Percentiles rank a stretch among this genome's conserved stretches.
These are phyloP conservation scores for Lycia hirtaria DNA, from an alignment of 2,888 invertebrate genomes.

Conservation along the genomic window DNA sequence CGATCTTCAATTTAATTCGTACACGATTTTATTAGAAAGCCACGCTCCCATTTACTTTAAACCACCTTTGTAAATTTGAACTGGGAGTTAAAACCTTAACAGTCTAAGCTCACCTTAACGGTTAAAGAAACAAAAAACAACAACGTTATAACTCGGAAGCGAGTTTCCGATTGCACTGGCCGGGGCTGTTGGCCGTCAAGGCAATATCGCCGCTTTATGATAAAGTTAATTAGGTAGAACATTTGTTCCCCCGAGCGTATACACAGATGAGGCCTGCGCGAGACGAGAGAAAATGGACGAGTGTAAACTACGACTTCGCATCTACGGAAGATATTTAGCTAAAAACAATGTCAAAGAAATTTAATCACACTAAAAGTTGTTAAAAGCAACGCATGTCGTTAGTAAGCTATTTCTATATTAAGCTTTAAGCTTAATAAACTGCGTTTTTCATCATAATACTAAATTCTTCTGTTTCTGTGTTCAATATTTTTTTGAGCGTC, in stretches of 20 bases:
- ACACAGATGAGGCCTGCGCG: slow-evolving; percentile 68
- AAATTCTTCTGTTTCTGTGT: too few relatives aligned
- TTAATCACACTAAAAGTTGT: slow-evolving; percentile 30
- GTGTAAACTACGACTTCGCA: slow-evolving; percentile 8
- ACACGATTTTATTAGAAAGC: too few relatives aligned
- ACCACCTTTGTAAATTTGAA: not conserved
- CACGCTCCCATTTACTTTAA: too few relatives aligned
- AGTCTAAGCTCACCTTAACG: slow-evolving; percentile 37
- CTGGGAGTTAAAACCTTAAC: not conserved
- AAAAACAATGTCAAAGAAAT: slow-evolving; percentile 1
- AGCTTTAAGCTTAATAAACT: too few relatives aligned
- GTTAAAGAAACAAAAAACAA: slow-evolving; percentile 47
- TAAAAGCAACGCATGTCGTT: not conserved
- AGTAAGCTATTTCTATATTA: too few relatives aligned
- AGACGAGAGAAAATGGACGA: slow-evolving; percentile 24
- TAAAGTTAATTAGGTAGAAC: slow-evolving; percentile 83
- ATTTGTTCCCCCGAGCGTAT: slow-evolving; percentile 78
- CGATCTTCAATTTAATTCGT: too few relatives aligned
- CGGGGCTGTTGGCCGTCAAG: slow-evolving; percentile 63
- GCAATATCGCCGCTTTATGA: slow-evolving; percentile 79
- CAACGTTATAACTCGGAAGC: slow-evolving; percentile 55
- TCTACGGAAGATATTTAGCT: slow-evolving; percentile 18
- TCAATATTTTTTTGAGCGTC: too few relatives aligned
- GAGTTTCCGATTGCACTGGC: slow-evolving; percentile 62
- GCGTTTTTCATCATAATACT: too few relatives aligned